Conservation (phyloP, 2,113 vertebrate genomes). For the Psilopsiagon aymara region DNA sequence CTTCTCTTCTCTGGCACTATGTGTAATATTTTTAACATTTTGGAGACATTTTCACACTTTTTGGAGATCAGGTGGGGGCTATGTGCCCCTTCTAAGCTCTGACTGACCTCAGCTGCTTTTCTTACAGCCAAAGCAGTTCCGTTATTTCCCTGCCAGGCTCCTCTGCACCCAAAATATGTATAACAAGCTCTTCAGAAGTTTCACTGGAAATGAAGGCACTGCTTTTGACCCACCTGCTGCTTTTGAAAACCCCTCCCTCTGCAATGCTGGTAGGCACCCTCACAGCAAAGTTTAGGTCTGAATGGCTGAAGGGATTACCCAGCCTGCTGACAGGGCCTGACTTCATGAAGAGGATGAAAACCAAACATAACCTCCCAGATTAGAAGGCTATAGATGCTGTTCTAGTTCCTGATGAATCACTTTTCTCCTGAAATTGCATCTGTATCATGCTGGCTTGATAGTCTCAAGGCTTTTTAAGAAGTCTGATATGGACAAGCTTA, state of each 20-base stretch:
- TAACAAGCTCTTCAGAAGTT: neutral
- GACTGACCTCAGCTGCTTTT: neutral
- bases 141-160: neutral
- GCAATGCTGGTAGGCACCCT: neutral
- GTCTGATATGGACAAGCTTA: neutral
- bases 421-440: neutral
- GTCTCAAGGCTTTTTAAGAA: neutral
- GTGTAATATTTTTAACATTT: neutral
- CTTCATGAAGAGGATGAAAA: neutral
- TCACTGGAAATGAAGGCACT: neutral
- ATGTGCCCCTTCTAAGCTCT: neutral
- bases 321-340: neutral
- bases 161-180: neutral
- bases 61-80: neutral
- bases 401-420: neutral
- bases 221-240: neutral
- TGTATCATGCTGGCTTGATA: neutral
- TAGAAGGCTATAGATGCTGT: neutral
- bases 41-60: neutral
- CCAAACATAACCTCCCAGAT: rapidly evolving
- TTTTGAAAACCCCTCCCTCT: neutral
- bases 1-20: neutral
- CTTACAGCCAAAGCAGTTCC: neutral
- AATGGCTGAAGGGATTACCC: neutral
- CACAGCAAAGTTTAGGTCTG: neutral